Evolutionary conservation across 2,113 vertebrate species (phyloP), one percentile per base, ranked within the genome.

Genomic region (Lates calcarifer): DNA sequence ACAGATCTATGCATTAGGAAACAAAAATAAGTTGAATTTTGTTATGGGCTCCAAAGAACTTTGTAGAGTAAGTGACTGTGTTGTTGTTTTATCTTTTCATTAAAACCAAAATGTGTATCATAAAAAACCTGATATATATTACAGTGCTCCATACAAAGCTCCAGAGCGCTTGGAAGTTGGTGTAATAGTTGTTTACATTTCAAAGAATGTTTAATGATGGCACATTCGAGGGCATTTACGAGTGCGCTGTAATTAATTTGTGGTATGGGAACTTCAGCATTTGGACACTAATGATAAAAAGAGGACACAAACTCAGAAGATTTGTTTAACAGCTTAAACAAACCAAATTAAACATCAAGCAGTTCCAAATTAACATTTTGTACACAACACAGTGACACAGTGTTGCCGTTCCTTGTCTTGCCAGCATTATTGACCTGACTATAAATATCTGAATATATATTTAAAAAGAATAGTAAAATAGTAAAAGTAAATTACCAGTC

Each of bases 101-200:
- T 55, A 24, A 68, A 63, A 63, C 41, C 41, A 10, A 70, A 86
- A 73, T 35, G 4, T 41, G 3, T 31, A 68, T 80, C 61, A 75
- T 39, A 70, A 83, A 71, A 56, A 62, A 3, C 33, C 43, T 8
- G 10, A 6, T 26, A 13, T 13, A 49, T 74, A 58, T 84, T 45
- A 63, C 11, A 31, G n/a, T 58, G 17, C 29, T 58, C 51, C 47
- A 57, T 26, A 62, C 33, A 18, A 28, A 82, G 53, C 62, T 69
- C 20, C 45, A 73, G 37, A 71, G 71, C 69, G 55, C 61, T 83
- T 28, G 35, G 35, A 79, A 73, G 61, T 72, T 66, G 61, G 65
- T 85, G 85, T 87, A 84, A 78, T 70, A 61, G 71, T 67, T 84
- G 75, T 89, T 90, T 90, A 86, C 87, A 81, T 90, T 89, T 91